Evolutionary conservation across 2,797 vertebrate genomes (phyloP).

Genomic region (Protonibea diacanthus): DNA sequence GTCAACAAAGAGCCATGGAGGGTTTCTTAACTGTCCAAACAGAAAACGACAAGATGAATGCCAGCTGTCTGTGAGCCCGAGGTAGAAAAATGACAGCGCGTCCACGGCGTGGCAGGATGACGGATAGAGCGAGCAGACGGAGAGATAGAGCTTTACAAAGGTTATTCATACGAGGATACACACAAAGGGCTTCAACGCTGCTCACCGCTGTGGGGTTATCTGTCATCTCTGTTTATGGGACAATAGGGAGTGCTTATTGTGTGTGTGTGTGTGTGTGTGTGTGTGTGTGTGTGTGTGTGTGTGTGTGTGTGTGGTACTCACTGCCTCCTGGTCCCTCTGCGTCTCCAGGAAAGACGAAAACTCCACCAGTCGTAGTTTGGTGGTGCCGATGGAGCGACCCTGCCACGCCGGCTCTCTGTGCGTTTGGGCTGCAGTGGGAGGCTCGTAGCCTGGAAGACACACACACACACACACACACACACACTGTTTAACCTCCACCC

Average conservation of each 20-base stretch:
- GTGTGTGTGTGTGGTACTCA: slow-evolving; percentile 76
- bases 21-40: slow-evolving; percentile 52
- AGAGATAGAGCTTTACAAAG: slow-evolving; percentile 71
- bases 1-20: slow-evolving; percentile 29
- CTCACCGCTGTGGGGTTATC: slow-evolving; percentile 69
- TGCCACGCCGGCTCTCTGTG: slow-evolving; percentile 96
- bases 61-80: slow-evolving; percentile 62
- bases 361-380: slow-evolving; percentile 96
- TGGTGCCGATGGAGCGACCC: slow-evolving; percentile 96
- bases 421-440: slow-evolving; percentile 89
- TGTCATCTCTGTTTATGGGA: slow-evolving; percentile 75
- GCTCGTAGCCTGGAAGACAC: slow-evolving; percentile 89
- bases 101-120: slow-evolving; percentile 66
- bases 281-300: slow-evolving; percentile 30
- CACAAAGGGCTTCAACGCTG: slow-evolving; percentile 62
- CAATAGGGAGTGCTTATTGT: slow-evolving; percentile 63
- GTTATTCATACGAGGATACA: slow-evolving; percentile 70
- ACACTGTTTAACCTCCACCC: slow-evolving; percentile 32
- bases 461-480: slow-evolving; percentile 48
- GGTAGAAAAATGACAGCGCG: slow-evolving; percentile 65
- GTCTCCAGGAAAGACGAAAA: slow-evolving; percentile 98
- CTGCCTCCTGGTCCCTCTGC: slow-evolving; percentile 95
- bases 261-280: slow-evolving; percentile 17
- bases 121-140: slow-evolving; percentile 58
- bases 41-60: slow-evolving; percentile 74